A percentile compares a stretch with the other conserved stretches of the same genome.
phyloP scores from a whole-genome alignment of 2,888 invertebrate genomes.

The Andrena haemorrhoa region DNA sequence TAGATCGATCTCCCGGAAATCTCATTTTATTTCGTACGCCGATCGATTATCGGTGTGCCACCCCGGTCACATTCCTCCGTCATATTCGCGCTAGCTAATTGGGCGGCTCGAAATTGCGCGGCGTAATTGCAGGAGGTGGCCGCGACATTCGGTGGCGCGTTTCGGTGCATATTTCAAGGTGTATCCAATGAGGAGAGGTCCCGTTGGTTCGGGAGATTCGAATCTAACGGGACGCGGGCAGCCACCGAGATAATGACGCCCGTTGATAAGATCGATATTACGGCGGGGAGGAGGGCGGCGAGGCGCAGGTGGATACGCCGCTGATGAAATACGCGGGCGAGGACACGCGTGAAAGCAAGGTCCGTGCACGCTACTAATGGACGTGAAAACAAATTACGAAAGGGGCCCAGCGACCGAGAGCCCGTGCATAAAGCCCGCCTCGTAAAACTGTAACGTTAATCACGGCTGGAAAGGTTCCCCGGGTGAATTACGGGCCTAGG shows the following conservation, averaged over 20 bases:
- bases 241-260: constrained; percentile 63
- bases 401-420: constrained; percentile 22
- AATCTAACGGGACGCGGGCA: constrained; percentile 68
- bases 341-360: constrained; percentile 67
- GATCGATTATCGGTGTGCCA: constrained; percentile 30
- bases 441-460: constrained; percentile 65
- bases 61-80: background rate
- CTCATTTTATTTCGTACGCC: background rate
- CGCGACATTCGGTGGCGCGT: constrained; percentile 18
- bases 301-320: constrained; percentile 56
- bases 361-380: constrained; percentile 50
- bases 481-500: constrained; percentile 42
- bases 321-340: constrained; percentile 64
- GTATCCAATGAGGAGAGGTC: constrained; percentile 51
- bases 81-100: constrained; percentile 53
- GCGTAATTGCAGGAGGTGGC: constrained; percentile 54
- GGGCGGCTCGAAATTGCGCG: constrained; percentile 43
- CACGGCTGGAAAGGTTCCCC: constrained; percentile 30
- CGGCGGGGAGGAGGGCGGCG: constrained; percentile 52
- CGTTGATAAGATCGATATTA: constrained; percentile 74
- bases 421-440: constrained; percentile 34
- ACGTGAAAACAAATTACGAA: constrained; percentile 63
- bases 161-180: constrained; percentile 43
- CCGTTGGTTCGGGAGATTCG: constrained; percentile 64
- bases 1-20: constrained; percentile 30